Base-by-base conservation (phyloP, 2,113 vertebrate genomes). In the Oenanthe oenanthe region DNA sequence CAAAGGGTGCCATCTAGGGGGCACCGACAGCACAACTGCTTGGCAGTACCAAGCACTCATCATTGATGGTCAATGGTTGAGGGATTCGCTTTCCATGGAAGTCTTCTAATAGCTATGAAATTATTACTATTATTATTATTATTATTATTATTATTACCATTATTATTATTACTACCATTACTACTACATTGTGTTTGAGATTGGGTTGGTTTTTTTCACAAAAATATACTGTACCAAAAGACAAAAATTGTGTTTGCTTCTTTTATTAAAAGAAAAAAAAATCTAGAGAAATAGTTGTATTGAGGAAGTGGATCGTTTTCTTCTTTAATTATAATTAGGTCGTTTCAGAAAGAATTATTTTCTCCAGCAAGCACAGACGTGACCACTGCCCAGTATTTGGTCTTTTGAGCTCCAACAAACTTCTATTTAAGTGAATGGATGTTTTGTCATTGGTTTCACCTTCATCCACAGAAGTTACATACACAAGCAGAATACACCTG, bases 1-100 rank as follows among this genome's bases (percentile, higher is more conserved):
- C 72, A 47, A 72, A 96, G 70, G 51, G 32, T 43, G 88, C 91
- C 96, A 96, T 80, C 96, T 95, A 95, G 91, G 38, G 96, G 92
- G n/a, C 57, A 65, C 19, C 21, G 50, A 38, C 7, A 4, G 50
- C 29, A 29, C 38, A 53, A 60, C 53, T 20, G 16, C 66, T 22
- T 10, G 2, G 4, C 24, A 18, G 48, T 34, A 10, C 19, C 40
- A 18, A 17, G 25, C 40, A 13, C 8, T 42, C 53, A 3, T 6
- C 19, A 13, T 0, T 8, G 47, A 63, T 10, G 48, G 42, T 12
- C 48, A 81, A 16, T 7, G 42, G 8, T 3, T 34, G 12, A 29
- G 34, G 56, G 7, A 12, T 40, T 57, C 70, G 6, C 50, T 89
- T 65, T 38, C 61, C 15, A 1, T 2, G 36, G 60, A 2, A 63